Conservation (phyloP, 2,113 vertebrate genomes). For the Proteles cristata region DNA sequence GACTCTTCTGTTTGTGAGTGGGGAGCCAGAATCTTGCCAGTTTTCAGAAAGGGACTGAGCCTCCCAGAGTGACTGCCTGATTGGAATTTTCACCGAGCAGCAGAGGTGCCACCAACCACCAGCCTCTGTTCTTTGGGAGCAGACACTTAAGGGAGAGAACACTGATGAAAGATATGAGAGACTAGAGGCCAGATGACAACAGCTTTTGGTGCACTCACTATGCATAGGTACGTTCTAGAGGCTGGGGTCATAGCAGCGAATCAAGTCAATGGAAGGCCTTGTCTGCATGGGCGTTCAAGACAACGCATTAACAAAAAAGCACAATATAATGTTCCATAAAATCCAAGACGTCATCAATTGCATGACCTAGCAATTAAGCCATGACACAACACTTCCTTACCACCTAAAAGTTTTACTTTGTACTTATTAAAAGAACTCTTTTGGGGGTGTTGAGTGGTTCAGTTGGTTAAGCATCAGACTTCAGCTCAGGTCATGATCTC, state of each 20-base stretch:
- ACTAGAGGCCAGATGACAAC: not conserved
- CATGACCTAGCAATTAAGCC: not conserved
- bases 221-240: not conserved
- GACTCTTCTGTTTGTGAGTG: not conserved
- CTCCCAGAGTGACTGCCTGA: not conserved
- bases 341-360: not conserved
- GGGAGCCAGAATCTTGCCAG: not conserved
- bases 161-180: not conserved
- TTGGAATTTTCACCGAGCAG: not conserved
- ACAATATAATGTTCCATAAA: not conserved
- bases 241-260: not conserved
- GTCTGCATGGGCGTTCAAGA: not conserved
- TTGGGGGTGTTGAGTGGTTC: not conserved
- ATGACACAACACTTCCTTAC: not conserved
- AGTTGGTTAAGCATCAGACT: too few species aligned
- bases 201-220: not conserved
- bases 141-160: not conserved
- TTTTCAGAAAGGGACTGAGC: not conserved
- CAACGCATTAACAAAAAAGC: not conserved
- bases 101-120: not conserved
- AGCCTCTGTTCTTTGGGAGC: not conserved
- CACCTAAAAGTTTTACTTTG: not conserved
- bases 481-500: too few species aligned
- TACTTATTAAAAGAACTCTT: not conserved
- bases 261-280: not conserved